Conservation (phyloP, 2,113 vertebrate genomes). For the Dromaius novaehollandiae region DNA sequence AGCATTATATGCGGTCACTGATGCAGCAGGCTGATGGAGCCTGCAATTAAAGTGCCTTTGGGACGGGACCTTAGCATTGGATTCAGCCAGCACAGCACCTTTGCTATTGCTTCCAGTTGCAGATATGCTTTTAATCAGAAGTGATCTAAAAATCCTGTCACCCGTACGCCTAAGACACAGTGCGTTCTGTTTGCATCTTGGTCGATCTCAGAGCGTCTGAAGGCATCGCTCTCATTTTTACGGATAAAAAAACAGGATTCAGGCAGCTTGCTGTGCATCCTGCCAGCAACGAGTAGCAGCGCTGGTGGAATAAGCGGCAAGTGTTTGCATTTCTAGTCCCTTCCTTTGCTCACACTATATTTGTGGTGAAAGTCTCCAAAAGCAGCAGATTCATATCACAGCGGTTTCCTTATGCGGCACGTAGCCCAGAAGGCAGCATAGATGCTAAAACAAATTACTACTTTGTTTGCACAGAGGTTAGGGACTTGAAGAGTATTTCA, state of each 20-base stretch:
- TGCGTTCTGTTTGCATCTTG: background rate
- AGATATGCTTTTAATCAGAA: background rate
- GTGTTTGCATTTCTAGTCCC: background rate
- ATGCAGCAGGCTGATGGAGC: background rate
- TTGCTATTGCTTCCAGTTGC: rapidly evolving
- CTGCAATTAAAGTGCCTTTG: background rate
- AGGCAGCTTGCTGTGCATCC: background rate
- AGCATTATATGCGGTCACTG: background rate
- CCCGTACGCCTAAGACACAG: background rate
- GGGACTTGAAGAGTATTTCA: background rate
- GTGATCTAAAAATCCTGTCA: background rate
- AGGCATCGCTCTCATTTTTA: background rate
- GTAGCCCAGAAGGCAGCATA: background rate
- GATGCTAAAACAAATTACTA: constrained; percentile 28
- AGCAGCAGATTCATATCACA: background rate
- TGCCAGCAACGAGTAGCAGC: background rate
- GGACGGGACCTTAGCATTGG: background rate
- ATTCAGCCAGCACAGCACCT: background rate
- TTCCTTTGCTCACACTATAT: background rate
- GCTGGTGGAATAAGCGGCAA: background rate
- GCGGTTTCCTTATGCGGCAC: background rate
- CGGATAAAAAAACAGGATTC: background rate
- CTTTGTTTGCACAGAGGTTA: constrained; percentile 39
- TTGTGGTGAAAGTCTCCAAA: background rate
- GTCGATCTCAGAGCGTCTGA: background rate